Conservation (phyloP, 2,797 vertebrate genomes). For the Notoglanidium macrostoma region DNA sequence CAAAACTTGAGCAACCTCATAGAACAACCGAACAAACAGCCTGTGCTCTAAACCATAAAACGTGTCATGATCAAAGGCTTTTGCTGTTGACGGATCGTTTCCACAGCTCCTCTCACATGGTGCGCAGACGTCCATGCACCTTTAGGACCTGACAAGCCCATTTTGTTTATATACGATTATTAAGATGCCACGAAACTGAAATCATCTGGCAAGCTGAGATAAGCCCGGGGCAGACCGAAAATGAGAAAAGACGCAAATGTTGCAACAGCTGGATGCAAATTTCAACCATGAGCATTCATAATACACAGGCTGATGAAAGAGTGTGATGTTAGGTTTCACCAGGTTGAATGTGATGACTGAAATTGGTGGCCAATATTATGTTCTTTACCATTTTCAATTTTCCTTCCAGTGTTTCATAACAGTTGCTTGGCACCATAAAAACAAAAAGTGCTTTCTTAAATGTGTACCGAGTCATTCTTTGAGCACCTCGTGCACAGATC, state of each 20-base stretch:
- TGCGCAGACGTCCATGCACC: not conserved
- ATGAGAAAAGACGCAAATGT: constrained; percentile 6
- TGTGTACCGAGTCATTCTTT: not conserved
- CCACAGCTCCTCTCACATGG: not conserved
- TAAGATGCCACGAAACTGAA: constrained; percentile 14
- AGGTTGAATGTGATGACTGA: not conserved
- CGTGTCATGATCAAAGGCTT: constrained; percentile 10
- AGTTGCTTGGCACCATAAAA: not conserved
- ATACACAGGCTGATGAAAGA: not conserved
- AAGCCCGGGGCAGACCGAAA: not conserved
- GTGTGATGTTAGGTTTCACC: not conserved
- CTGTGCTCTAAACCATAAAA: not conserved
- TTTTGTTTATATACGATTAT: constrained; percentile 45
- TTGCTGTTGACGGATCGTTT: constrained; percentile 6
- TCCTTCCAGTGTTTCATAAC: not conserved
- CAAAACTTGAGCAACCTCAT: not conserved
- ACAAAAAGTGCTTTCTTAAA: not conserved
- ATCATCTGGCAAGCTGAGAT: constrained; percentile 14
- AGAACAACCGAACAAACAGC: not conserved
- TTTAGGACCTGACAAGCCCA: not conserved
- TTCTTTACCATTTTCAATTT: not conserved
- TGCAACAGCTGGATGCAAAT: constrained; percentile 26
- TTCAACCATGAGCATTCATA: constrained; percentile 7
- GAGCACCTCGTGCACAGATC: not conserved
- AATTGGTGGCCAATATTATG: not conserved